Evolutionary conservation across 2,797 vertebrate species (phyloP).

Genomic region (Choloepus didactylus): DNA sequence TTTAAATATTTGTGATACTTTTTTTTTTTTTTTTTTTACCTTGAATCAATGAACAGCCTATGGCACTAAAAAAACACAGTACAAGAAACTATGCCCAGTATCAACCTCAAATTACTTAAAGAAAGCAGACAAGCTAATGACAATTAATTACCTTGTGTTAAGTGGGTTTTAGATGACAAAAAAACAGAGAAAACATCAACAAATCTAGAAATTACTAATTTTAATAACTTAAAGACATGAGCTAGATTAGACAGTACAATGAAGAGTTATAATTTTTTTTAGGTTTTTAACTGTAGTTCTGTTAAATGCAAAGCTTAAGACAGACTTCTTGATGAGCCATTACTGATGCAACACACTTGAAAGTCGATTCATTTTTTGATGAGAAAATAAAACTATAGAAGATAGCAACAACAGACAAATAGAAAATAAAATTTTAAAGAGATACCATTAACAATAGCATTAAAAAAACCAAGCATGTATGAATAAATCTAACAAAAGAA

Average conservation of each 20-base stretch:
- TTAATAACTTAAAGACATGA: not conserved
- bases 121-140: not conserved
- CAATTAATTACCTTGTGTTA: not conserved
- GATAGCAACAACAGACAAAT: not conserved
- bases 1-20: not conserved
- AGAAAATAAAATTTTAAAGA: not conserved
- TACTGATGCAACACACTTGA: not conserved
- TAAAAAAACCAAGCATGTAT: not conserved
- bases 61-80: not conserved
- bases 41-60: not conserved
- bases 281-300: not conserved
- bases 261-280: rapidly evolving
- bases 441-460: not conserved
- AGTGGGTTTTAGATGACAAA: not conserved
- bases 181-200: not conserved
- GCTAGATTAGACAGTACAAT: not conserved
- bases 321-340: not conserved
- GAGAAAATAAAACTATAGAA: not conserved
- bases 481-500: not conserved
- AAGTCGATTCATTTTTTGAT: not conserved
- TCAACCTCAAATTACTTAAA: not conserved
- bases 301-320: not conserved
- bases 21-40: not conserved
- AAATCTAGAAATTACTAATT: not conserved
- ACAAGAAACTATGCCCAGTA: not conserved